Base-by-base conservation (phyloP, 2,113 vertebrate species). In the Stictonetta naevosa region DNA sequence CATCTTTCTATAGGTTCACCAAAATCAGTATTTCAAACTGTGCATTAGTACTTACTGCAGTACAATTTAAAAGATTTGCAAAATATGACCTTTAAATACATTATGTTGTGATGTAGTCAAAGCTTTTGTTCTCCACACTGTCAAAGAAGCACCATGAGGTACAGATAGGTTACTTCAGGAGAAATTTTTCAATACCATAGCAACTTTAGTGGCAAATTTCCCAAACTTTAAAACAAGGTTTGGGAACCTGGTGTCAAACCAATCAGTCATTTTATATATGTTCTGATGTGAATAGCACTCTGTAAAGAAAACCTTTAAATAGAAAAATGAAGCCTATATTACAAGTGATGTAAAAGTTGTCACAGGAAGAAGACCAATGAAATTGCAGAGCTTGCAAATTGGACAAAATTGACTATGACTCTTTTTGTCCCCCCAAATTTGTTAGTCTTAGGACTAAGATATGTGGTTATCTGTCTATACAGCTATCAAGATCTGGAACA, bases 221-320 rank as follows among this genome's bases (percentile, higher is more conserved):
- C 23, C 23, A 44, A 71, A 21, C 33, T 52, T 52, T 46, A 26
- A 58, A 64, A n/a, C 6, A 59, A 77, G 20, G 28, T 22, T 14
- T n/a, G 5, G 50, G 16, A 88, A 31, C 13, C 10, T 25, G 20
- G n/a, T 7, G 25, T 28, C 31, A 63, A 71, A 13, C 26, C 29
- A 66, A 16, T 34, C 16, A 34, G 5, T 31, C 44, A 34, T 58
- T 58, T 40, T 34, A 13, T 74, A 33, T 34, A 29, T 12, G 13
- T 26, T 33, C 0, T 19, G 7, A 23, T 75, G 4, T 5, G 2
- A 31, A 22, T 26, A 4, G 33, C 13, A 52, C 13, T 15, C 11
- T 64, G 23, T 31, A 23, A 91, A 42, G 7, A 14, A 3, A 46
- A 7, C 3, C 34, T 34, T 92, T 46, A 25, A 58, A 28, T 19